Evolutionary conservation across 2,797 vertebrate species (phyloP), one percentile per base, ranked within the genome.

Genomic region (Yasuhikotakia modesta): DNA sequence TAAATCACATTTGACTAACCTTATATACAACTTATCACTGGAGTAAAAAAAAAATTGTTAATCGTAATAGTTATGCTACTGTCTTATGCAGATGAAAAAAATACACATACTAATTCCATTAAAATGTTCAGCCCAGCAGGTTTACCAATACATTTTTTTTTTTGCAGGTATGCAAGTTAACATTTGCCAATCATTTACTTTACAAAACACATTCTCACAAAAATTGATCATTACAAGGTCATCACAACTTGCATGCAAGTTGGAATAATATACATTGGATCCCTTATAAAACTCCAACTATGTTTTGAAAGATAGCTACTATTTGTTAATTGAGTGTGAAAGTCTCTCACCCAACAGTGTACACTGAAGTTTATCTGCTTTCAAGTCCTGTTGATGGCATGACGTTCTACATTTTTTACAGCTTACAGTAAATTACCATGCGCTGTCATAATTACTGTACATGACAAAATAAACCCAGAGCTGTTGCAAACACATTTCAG

Each of bases 391-490:
- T 57, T 74, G 32, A 77, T 48, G 39, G 70, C 24, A 73, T 60
- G 73, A 43, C 16, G 10, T 1, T 43, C 14, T 39, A 12, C 69
- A 21, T 65, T 82, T n/a, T 85, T 86, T 83, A 85, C 85, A 85
- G 87, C 88, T 91, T 85, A 85, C 81, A 70, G 71, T 39, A 8
- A 76, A 84, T 84, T 80, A 81, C 70, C 75, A 76, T 78, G 82
- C 79, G 85, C 70, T 90, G 87, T 86, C 86, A 90, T 87, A 81
- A 85, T 88, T 79, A 82, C 61, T 76, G 81, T 39, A 68, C 76
- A 83, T 74, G 78, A 58, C 50, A 45, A 55, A 83, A 69, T n/a
- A 10, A 71, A 68, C 27, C 71, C 81, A 73, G 61, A 81, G 73
- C 79, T 61, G 55, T 17, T 58, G 83, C 64, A 83, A 77, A 83